Percentiles rank a stretch among this genome's conserved stretches.
These are phyloP conservation scores for Orchestia grillus DNA, from an alignment of 1,140 invertebrate genomes.

Conservation along the genomic window DNA sequence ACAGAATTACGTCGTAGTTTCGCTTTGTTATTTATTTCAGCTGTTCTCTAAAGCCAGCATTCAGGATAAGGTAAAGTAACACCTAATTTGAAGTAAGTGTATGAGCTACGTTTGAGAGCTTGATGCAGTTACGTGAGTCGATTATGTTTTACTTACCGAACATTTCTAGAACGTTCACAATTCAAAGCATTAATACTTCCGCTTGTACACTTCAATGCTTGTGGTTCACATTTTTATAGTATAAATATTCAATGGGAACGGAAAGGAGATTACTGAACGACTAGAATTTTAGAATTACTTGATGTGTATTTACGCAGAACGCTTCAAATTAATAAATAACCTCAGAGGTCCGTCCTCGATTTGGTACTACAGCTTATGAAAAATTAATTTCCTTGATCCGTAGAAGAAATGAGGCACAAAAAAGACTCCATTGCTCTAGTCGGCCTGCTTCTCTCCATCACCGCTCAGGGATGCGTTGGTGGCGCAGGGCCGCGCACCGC, in stretches of 20 bases:
- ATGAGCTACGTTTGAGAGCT: too few relatives aligned
- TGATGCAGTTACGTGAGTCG: neutral
- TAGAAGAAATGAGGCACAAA: too few relatives aligned
- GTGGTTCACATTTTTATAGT: neutral
- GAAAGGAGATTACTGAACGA: neutral
- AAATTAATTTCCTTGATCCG: too few relatives aligned
- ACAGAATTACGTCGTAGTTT: too few relatives aligned
- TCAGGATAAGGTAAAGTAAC: neutral
- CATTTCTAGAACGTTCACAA: neutral
- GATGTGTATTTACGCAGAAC: too few relatives aligned
- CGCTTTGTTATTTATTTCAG: neutral
- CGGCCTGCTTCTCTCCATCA: too few relatives aligned
- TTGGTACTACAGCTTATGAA: too few relatives aligned
- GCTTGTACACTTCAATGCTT: neutral
- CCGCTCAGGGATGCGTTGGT: too few relatives aligned
- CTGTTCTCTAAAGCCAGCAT: neutral
- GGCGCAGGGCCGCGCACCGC: too few relatives aligned
- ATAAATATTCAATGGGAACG: neutral
- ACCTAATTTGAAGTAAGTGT: neutral
- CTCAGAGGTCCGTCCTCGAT: too few relatives aligned
- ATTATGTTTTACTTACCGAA: neutral
- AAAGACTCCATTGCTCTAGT: too few relatives aligned
- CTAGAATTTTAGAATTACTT: neutral
- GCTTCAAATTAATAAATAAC: too few relatives aligned
- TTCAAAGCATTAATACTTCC: neutral